Evolutionary conservation across 2,113 vertebrate genomes (phyloP).

Genomic region (Lanius ludovicianus): DNA sequence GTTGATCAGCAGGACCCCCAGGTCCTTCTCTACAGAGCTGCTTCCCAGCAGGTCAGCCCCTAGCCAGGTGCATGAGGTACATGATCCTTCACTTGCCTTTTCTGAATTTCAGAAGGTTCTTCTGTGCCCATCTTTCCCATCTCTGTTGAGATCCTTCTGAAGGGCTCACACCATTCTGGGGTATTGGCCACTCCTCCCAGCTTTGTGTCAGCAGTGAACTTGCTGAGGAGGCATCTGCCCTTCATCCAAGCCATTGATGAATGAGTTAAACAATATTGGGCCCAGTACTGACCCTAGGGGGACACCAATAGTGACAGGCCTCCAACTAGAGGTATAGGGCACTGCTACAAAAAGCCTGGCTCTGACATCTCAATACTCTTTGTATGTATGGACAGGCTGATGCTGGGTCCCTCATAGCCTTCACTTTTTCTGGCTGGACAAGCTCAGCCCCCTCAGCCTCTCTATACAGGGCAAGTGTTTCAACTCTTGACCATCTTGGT

Average conservation of each 20-base stretch:
- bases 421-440: background rate
- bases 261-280: background rate
- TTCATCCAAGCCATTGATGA: background rate
- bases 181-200: background rate
- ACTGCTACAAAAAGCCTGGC: background rate
- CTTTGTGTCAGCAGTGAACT: background rate
- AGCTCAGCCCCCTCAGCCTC: background rate
- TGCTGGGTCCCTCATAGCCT: background rate
- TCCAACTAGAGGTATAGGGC: background rate
- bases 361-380: background rate
- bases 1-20: background rate
- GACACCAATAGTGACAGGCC: background rate
- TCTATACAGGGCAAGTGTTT: background rate
- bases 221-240: background rate
- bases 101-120: background rate
- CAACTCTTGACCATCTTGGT: background rate
- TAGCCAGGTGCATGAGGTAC: background rate
- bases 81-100: background rate
- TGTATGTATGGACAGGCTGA: background rate
- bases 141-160: background rate
- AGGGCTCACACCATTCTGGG: background rate
- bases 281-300: background rate
- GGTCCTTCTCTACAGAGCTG: background rate
- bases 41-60: background rate
- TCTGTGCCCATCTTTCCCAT: too few relatives aligned